Conservation (phyloP, 2,888 invertebrate genomes). For the Lasius fuliginosus region DNA sequence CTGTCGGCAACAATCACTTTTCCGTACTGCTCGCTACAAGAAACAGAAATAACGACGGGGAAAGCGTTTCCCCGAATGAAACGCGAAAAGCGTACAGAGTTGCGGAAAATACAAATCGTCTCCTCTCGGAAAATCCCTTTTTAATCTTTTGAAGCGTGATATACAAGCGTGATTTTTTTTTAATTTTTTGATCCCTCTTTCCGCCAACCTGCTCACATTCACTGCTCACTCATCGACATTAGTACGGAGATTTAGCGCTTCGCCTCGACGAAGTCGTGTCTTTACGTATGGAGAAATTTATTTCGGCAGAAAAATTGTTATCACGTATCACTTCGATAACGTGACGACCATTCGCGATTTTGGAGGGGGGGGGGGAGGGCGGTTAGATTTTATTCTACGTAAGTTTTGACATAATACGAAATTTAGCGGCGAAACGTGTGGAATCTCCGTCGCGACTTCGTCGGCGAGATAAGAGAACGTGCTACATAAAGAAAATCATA, state of each 20-base stretch:
- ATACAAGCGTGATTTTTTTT: neutral
- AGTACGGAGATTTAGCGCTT: neutral
- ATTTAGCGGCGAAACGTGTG: constrained; percentile 68
- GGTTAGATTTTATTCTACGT: constrained; percentile 4
- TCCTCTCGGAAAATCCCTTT: neutral
- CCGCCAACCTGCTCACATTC: neutral
- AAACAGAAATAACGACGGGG: constrained; percentile 19
- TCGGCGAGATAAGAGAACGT: constrained; percentile 34
- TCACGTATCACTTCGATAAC: constrained; percentile 30
- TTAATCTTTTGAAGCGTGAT: neutral
- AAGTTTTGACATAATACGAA: constrained; percentile 51
- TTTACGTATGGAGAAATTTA: neutral
- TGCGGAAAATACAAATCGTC: neutral
- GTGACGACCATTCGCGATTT: constrained; percentile 55
- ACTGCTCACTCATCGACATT: neutral
- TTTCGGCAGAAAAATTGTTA: neutral
- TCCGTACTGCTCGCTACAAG: constrained; percentile 6
- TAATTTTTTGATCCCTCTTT: neutral
- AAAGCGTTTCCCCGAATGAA: neutral
- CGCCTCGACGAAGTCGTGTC: neutral
- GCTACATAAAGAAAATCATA: constrained; percentile 1
- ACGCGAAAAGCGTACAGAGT: neutral
- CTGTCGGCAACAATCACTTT: constrained; percentile 27
- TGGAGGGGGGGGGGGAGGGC: neutral
- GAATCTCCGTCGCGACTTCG: constrained; percentile 37